Evolutionary conservation across 1,140 invertebrate genomes (phyloP).

Genomic region (Bursaphelenchus mucronatus): DNA sequence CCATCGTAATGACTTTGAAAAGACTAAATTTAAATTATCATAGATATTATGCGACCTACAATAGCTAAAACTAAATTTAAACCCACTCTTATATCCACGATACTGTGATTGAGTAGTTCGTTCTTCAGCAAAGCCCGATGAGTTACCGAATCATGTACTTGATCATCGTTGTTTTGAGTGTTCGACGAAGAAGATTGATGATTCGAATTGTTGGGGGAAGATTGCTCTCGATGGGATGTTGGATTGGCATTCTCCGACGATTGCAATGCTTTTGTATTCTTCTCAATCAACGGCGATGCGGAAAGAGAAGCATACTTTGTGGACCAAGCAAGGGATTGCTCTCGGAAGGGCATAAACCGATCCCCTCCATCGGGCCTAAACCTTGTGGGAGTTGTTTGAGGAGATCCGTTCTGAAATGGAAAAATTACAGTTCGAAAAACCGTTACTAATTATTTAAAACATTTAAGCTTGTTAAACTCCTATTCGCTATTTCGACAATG

Average conservation of each 20-base stretch:
- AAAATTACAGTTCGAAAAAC: neutral
- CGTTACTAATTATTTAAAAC: no score
- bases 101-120: conserved; percentile 55
- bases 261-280: neutral
- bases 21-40: neutral
- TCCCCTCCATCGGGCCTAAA: conserved; percentile 52
- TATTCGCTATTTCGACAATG: no score
- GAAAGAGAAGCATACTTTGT: conserved; percentile 47
- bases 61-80: conserved; percentile 18
- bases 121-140: conserved; percentile 53
- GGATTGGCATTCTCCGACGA: conserved; percentile 3
- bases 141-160: conserved; percentile 49
- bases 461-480: no score
- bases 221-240: conserved; percentile 14
- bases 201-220: conserved; percentile 22
- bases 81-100: conserved; percentile 57
- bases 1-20: conserved; percentile 43
- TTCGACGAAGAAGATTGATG: conserved; percentile 6
- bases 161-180: conserved; percentile 40
- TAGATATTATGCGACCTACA: neutral
- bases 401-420: conserved; percentile 48
- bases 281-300: conserved; percentile 37
- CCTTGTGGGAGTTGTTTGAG: conserved; percentile 51
- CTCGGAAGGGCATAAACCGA: conserved; percentile 42
- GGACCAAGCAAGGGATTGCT: conserved; percentile 41